Evolutionary conservation across 2,888 invertebrate genomes (phyloP), one percentile per base, ranked within the genome.

Genomic region (Ypsolopha scabrella): DNA sequence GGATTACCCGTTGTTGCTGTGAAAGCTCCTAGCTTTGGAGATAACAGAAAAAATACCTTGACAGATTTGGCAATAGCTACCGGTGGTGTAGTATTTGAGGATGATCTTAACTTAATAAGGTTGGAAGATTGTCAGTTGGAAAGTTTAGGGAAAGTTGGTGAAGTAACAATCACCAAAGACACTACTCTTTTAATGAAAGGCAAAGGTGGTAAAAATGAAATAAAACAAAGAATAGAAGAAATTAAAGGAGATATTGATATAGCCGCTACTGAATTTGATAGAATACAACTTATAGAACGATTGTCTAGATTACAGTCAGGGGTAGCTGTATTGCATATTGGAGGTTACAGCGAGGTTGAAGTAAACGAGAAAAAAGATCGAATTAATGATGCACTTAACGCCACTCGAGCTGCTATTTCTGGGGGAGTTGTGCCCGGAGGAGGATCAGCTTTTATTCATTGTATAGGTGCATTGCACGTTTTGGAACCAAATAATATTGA

Each of bases 361-460:
- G 96, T 98, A 0, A 96, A 94, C 66, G 98, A 98, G 82, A 97
- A 96, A 83, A 98, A 97, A 78, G 97, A 98, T 73, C 88, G 98
- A 47, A 96, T 98, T 0, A 95, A 94, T 66, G 98, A 98, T 80
- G 98, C 98, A 1, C 87, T 98, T 6, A 96, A 96, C 74, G 98
- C 98, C 35, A 98, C 98, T 0, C 89, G 96, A 48, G 97, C 98
- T 50, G 98, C 98, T 38, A 93, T 98, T 55, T 95, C 96, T 72
- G 98, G 98, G 86, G 98, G 98, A 47, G 96, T 98, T 68, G 97
- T 98, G 57, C 95, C 97, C 53, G 98, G 98, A 55, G 98, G 98
- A 75, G 97, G 97, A 53, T 92, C 93, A 59, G 97, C 98, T 46
- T 88, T 98, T 11, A 78, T 98, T 34, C 88, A 96, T 57, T 95